Conservation (phyloP, 1,140 invertebrate genomes). For the Delia radicum region DNA sequence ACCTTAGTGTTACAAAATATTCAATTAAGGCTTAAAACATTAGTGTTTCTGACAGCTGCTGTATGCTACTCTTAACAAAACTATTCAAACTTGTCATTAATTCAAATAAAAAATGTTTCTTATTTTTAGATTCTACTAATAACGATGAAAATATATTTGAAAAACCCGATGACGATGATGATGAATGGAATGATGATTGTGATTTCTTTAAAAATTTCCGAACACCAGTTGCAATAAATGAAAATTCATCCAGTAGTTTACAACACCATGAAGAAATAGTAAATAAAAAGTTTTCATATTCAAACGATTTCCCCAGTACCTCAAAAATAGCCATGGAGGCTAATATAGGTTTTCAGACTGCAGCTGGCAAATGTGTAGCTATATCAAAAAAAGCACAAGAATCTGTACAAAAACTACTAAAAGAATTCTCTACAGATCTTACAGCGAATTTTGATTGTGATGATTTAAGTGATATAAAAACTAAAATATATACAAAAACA, state of each 20-base stretch:
- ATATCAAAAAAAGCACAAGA: slow-evolving; percentile 20
- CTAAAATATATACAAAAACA: neutral
- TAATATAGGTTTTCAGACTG: slow-evolving; percentile 23
- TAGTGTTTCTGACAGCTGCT: too few species aligned
- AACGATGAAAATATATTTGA: neutral
- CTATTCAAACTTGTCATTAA: too few species aligned
- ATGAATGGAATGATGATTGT: slow-evolving; percentile 28
- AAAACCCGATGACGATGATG: neutral
- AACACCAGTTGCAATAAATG: neutral
- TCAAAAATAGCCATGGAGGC: neutral
- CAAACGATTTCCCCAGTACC: neutral
- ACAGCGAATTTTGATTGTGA: neutral
- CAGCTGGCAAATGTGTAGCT: slow-evolving; percentile 7
- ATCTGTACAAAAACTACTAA: neutral
- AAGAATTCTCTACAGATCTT: neutral
- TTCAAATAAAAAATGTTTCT: neutral
- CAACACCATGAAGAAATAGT: neutral
- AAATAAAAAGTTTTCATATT: neutral
- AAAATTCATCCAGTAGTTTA: neutral
- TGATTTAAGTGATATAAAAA: neutral
- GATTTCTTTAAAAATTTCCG: slow-evolving; percentile 26
- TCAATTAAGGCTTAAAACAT: too few species aligned
- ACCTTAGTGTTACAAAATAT: too few species aligned
- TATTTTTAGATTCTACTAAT: neutral
- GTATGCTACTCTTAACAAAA: too few species aligned